phyloP scores from a whole-genome alignment of 2,888 invertebrate genomes.

The Epirrhoe tristata region DNA sequence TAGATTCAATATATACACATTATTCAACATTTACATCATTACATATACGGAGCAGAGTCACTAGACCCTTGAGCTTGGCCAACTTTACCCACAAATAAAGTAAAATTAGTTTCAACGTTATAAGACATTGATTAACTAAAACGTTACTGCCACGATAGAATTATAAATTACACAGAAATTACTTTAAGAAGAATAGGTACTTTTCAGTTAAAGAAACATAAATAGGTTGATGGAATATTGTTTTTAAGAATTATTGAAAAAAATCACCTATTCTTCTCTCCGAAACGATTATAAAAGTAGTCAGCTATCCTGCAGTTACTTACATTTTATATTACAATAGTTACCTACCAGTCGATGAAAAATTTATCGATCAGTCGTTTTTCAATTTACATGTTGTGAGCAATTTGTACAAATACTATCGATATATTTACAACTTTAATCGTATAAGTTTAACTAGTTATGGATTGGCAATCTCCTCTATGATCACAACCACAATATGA shows the following conservation, averaged over 20 bases:
- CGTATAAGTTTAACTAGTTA: slow-evolving; percentile 63
- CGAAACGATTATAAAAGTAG: slow-evolving; percentile 21
- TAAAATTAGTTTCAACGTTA: slow-evolving; percentile 43
- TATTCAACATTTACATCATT: slow-evolving; percentile 81
- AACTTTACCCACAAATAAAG: slow-evolving; percentile 38
- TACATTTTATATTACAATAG: slow-evolving; percentile 41
- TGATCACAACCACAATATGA: slow-evolving; percentile 82
- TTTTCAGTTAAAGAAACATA: not conserved
- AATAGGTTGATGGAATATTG: not conserved
- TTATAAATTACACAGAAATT: not conserved
- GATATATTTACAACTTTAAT: slow-evolving; percentile 72
- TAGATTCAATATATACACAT: slow-evolving; percentile 84
- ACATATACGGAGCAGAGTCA: slow-evolving; percentile 58
- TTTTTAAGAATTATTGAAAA: not conserved
- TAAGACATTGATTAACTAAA: slow-evolving; percentile 4
- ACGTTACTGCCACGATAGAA: not conserved
- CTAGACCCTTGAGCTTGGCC: slow-evolving; percentile 29
- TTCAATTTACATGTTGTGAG: slow-evolving; percentile 81
- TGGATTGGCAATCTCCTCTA: slow-evolving; percentile 81
- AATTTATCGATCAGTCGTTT: slow-evolving; percentile 80
- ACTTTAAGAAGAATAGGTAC: slow-evolving; percentile 33
- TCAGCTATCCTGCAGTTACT: slow-evolving; percentile 39
- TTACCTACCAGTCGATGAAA: slow-evolving; percentile 80
- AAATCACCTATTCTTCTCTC: slow-evolving; percentile 27
- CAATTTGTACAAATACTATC: slow-evolving; percentile 83